A percentile compares a stretch with the other conserved stretches of the same genome.
phyloP scores from a whole-genome alignment of 2,888 invertebrate genomes.

The Apoderus coryli region DNA sequence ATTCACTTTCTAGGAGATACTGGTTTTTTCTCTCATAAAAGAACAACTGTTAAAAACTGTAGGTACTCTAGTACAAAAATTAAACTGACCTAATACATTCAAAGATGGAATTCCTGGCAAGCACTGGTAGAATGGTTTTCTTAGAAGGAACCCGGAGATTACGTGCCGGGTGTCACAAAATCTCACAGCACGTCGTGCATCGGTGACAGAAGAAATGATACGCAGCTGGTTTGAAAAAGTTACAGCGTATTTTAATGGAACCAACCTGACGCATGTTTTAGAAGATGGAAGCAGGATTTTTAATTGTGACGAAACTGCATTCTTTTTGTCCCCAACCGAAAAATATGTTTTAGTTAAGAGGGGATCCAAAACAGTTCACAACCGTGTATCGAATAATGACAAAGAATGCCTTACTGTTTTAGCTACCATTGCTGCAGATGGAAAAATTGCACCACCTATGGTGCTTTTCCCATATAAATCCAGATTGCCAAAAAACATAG shows the following conservation, averaged over 20 bases:
- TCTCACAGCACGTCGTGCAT: constrained; percentile 21
- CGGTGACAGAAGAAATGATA: constrained; percentile 22
- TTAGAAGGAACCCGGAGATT: constrained; percentile 21
- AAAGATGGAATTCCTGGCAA: too few relatives aligned
- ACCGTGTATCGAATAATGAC: constrained; percentile 16
- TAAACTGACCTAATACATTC: too few relatives aligned
- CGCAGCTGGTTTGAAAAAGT: constrained; percentile 23
- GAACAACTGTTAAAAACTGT: too few relatives aligned
- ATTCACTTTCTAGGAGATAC: too few relatives aligned
- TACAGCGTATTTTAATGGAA: constrained; percentile 12
- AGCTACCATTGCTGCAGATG: constrained; percentile 20
- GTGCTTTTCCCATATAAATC: constrained; percentile 10
- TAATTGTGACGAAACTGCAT: constrained; percentile 22
- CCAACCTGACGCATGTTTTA: constrained; percentile 15
- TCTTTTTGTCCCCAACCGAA: constrained; percentile 18
- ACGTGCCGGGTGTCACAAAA: constrained; percentile 15
- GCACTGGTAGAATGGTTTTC: too few relatives aligned
- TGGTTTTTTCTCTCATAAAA: too few relatives aligned
- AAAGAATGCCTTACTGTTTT: constrained; percentile 21
- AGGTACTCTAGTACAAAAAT: too few relatives aligned
- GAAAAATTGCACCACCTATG: constrained; percentile 11
- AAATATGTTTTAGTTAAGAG: constrained; percentile 18
- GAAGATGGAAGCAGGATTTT: constrained; percentile 19
- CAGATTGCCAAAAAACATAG: constrained; percentile 8
- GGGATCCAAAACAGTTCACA: constrained; percentile 20